These are phyloP conservation scores for Deroplatys truncata DNA, from an alignment of 2,888 invertebrate species.

Conservation along the genomic window DNA sequence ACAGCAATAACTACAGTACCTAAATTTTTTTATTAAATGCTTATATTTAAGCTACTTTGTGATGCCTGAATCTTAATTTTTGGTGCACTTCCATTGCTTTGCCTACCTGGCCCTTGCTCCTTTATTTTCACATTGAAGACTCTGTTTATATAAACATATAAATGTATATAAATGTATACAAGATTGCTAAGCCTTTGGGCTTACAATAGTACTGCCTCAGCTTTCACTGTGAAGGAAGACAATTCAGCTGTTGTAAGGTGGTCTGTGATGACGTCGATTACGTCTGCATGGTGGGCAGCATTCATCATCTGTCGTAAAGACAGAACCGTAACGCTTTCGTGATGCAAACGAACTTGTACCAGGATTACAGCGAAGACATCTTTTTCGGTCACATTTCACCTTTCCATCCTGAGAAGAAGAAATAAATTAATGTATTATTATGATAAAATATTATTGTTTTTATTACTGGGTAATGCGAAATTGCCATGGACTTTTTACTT, in stretches of 20 bases:
- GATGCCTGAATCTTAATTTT: too few species aligned
- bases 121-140: not conserved
- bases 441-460: not conserved
- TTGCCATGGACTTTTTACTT: too few species aligned
- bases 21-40: not conserved
- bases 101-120: not conserved
- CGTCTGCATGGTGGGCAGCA: constrained; percentile 56
- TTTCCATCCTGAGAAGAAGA: constrained; percentile 65
- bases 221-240: not conserved
- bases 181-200: not conserved
- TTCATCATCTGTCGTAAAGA: constrained; percentile 47
- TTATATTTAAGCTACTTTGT: too few species aligned
- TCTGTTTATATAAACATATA: not conserved
- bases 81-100: not conserved
- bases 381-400: constrained; percentile 73
- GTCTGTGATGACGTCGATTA: constrained; percentile 48
- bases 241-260: constrained; percentile 15
- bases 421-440: not conserved
- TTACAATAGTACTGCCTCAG: not conserved
- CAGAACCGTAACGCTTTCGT: constrained; percentile 43
- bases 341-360: constrained; percentile 37
- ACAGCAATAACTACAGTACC: not conserved
- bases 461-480: too few species aligned
- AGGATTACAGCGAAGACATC: constrained; percentile 70
- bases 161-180: not conserved